These are phyloP conservation scores for Hypomecis atomaria DNA, from an alignment of 2,888 invertebrate genomes.

Conservation along the genomic window DNA sequence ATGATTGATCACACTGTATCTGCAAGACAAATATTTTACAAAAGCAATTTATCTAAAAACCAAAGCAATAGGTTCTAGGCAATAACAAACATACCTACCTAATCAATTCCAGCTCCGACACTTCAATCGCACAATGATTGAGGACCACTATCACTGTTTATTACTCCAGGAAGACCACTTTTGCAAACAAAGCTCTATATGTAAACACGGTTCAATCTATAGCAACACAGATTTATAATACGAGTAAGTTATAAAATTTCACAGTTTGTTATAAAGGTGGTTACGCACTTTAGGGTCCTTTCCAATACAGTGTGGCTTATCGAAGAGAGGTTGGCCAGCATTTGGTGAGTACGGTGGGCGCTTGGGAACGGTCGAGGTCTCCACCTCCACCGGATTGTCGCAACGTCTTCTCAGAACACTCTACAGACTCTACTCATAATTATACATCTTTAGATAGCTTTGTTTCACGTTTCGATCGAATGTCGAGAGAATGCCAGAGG, in stretches of 20 bases:
- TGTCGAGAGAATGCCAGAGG: constrained; percentile 10
- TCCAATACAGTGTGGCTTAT: constrained; percentile 39
- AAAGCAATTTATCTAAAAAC: constrained; percentile 5
- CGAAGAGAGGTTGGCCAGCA: constrained; percentile 45
- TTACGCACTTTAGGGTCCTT: constrained; percentile 22
- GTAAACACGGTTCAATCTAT: not conserved
- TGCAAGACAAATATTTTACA: not conserved
- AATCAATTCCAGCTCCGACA: constrained; percentile 21
- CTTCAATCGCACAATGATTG: constrained; percentile 23
- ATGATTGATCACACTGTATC: not conserved
- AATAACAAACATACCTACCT: constrained; percentile 20
- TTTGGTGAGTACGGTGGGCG: constrained; percentile 45
- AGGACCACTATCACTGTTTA: constrained; percentile 4
- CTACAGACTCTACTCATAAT: too few species aligned
- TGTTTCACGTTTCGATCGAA: constrained; percentile 21
- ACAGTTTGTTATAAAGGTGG: constrained; percentile 6
- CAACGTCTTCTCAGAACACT: constrained; percentile 37
- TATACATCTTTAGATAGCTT: constrained; percentile 16
- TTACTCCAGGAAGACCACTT: not conserved
- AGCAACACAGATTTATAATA: constrained; percentile 10
- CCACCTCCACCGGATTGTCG: constrained; percentile 50
- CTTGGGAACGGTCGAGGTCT: constrained; percentile 46
- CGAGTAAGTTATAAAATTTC: constrained; percentile 1
- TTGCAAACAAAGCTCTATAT: constrained; percentile 10
- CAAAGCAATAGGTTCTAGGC: not conserved